Evolutionary conservation across 2,797 vertebrate genomes (phyloP).

Genomic region (Sandelia bainsii): DNA sequence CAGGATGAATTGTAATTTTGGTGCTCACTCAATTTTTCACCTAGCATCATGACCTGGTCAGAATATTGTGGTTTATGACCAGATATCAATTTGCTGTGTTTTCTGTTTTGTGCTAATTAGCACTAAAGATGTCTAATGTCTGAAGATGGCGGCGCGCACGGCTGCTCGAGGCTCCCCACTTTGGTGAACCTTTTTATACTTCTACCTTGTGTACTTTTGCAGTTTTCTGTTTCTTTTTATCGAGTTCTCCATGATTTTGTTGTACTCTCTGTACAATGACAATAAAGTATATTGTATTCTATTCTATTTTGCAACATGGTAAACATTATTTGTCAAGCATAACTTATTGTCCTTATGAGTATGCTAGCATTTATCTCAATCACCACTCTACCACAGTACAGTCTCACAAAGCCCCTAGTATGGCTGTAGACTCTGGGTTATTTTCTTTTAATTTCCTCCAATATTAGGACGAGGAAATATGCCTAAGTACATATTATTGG

Average conservation of each 20-base stretch:
- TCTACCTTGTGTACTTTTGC: no score
- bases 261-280: no score
- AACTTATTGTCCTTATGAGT: neutral
- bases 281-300: no score
- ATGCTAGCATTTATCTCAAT: slow-evolving; percentile 24
- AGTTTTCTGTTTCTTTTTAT: no score
- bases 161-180: no score
- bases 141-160: no score
- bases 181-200: no score
- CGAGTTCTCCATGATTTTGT: no score
- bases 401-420: neutral
- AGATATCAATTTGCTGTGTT: neutral
- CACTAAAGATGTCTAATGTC: no score
- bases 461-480: slow-evolving; percentile 24
- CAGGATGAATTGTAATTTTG: neutral
- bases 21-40: neutral
- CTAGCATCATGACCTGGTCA: neutral
- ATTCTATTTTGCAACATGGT: no score
- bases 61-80: slow-evolving; percentile 6
- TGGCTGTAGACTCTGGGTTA: neutral
- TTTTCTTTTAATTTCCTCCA: slow-evolving; percentile 24
- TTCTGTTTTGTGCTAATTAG: neutral
- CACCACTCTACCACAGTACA: neutral
- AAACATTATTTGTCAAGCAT: neutral
- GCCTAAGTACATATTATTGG: slow-evolving; percentile 21